Evolutionary conservation across 2,888 invertebrate species (phyloP).

Genomic region (Drosophila rellima): DNA sequence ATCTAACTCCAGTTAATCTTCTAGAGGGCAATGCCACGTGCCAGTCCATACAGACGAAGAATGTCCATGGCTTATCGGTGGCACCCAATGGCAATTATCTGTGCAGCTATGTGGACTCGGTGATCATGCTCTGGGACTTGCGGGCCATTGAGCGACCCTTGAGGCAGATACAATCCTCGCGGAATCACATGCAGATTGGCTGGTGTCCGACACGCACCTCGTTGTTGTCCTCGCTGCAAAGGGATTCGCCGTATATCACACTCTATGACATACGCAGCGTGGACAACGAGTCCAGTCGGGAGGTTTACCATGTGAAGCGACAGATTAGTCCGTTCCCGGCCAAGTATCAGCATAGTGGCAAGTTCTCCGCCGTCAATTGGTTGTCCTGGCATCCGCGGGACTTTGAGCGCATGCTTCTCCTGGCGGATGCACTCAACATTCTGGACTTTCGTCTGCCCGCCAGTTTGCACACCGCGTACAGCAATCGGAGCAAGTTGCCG

Average conservation of each 20-base stretch:
- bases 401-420: conserved; percentile 85
- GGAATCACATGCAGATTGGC: conserved; percentile 89
- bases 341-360: conserved; percentile 76
- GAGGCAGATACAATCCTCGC: conserved; percentile 88
- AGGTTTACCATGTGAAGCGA: conserved; percentile 91
- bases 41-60: conserved; percentile 88
- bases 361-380: conserved; percentile 87
- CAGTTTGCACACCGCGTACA: conserved; percentile 82
- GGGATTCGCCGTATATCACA: conserved; percentile 91
- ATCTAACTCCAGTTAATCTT: conserved; percentile 22
- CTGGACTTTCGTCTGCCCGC: conserved; percentile 84
- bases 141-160: conserved; percentile 94
- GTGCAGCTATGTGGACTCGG: conserved; percentile 93
- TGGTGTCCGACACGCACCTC: conserved; percentile 96
- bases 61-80: conserved; percentile 93
- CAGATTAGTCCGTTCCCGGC: conserved; percentile 86
- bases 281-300: conserved; percentile 90
- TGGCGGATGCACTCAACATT: conserved; percentile 83
- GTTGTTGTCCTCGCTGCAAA: conserved; percentile 92
- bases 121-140: conserved; percentile 95
- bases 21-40: conserved; percentile 89
- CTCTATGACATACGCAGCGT: conserved; percentile 94
- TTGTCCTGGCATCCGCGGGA: conserved; percentile 95
- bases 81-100: conserved; percentile 93
- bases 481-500: conserved; percentile 82